Evolutionary conservation across 2,797 vertebrate species (phyloP).

Genomic region (Pteropus rufus): DNA sequence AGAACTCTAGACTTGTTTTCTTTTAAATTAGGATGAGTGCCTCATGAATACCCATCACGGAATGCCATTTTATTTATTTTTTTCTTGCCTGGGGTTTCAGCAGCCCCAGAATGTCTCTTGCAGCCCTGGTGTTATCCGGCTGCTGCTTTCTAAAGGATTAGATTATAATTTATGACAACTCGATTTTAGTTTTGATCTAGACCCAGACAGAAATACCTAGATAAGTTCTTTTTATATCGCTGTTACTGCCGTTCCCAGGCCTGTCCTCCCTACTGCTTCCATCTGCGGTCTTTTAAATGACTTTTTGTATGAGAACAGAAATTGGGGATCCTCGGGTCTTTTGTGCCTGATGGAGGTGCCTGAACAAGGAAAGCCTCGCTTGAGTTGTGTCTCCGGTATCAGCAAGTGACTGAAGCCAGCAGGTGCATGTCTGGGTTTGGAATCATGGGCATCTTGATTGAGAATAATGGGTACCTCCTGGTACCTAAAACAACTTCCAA

Average conservation of each 20-base stretch:
- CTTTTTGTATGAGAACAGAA: slow-evolving; percentile 41
- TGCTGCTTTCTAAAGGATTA: slow-evolving; percentile 54
- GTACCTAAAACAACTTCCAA: slow-evolving; percentile 67
- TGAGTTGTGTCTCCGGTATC: neutral
- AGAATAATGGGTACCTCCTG: slow-evolving; percentile 63
- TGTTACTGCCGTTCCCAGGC: slow-evolving; percentile 27
- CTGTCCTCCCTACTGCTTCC: slow-evolving; percentile 36
- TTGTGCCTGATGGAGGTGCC: neutral
- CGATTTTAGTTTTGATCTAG: slow-evolving; percentile 63
- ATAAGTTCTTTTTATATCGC: slow-evolving; percentile 67
- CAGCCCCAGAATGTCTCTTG: slow-evolving; percentile 53
- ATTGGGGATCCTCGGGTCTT: slow-evolving; percentile 30
- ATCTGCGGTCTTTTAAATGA: slow-evolving; percentile 37
- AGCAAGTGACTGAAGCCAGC: slow-evolving; percentile 63
- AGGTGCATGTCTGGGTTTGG: slow-evolving; percentile 74
- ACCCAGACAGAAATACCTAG: slow-evolving; percentile 54
- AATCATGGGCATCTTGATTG: slow-evolving; percentile 66
- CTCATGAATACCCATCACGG: slow-evolving; percentile 80
- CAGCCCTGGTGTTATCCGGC: slow-evolving; percentile 55
- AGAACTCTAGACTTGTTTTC: slow-evolving; percentile 79
- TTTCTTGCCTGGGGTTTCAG: slow-evolving; percentile 60
- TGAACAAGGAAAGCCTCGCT: neutral
- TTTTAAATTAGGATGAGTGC: slow-evolving; percentile 76
- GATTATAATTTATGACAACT: slow-evolving; percentile 58
- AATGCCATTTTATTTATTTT: slow-evolving; percentile 74